A percentile compares a stretch with the other conserved stretches of the same genome.
These are phyloP conservation scores for Hermaeophaga mercurialis DNA, from an alignment of 2,888 invertebrate genomes.

Conservation along the genomic window DNA sequence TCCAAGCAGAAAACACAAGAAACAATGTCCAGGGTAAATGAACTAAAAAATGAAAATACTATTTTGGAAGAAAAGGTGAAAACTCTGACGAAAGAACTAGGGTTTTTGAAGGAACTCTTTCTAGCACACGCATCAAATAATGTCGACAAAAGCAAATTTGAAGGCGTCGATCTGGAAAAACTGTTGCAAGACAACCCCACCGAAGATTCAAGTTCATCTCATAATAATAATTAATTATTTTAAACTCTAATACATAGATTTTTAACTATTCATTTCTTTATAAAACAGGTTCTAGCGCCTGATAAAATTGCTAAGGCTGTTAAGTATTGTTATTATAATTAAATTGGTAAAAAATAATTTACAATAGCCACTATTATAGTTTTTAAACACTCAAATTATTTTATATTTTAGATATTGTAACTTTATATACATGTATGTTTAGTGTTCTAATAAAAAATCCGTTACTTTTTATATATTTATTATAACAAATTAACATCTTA, in stretches of 20 bases:
- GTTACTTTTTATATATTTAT: too few species aligned
- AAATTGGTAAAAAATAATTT: not conserved
- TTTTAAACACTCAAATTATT: not conserved
- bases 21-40: conserved; percentile 74
- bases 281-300: not conserved
- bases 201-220: conserved; percentile 35
- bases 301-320: not conserved
- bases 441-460: not conserved
- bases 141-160: conserved; percentile 61
- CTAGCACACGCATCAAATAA: conserved; percentile 76
- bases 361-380: not conserved
- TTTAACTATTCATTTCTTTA: too few species aligned
- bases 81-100: conserved; percentile 78
- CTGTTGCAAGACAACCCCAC: conserved; percentile 60
- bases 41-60: conserved; percentile 78
- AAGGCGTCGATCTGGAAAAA: conserved; percentile 64
- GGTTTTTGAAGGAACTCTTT: conserved; percentile 80
- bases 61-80: conserved; percentile 80
- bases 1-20: conserved; percentile 78
- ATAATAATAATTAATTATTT: conserved; percentile 13
- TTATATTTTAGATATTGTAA: not conserved
- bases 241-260: too few species aligned
- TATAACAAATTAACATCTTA: too few species aligned
- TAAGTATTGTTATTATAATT: not conserved
- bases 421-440: not conserved